These are phyloP conservation scores for Gasteruption jaculator DNA, from an alignment of 2,888 invertebrate species.

Conservation along the genomic window DNA sequence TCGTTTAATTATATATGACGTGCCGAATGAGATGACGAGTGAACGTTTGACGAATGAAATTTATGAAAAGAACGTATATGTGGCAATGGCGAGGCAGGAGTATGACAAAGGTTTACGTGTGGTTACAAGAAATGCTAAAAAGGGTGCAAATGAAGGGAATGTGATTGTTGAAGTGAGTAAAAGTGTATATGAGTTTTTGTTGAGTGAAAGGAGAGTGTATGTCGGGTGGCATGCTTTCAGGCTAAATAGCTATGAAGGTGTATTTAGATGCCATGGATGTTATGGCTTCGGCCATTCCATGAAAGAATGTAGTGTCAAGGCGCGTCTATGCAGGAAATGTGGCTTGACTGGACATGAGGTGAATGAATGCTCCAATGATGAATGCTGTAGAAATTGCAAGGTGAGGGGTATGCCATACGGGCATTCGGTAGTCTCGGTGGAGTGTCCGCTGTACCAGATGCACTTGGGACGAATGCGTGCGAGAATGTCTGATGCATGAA, in stretches of 20 bases:
- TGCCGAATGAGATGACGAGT: slow-evolving; percentile 5
- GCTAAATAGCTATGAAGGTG: slow-evolving; percentile 2
- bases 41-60: background rate
- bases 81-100: background rate
- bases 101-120: slow-evolving; percentile 3
- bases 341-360: slow-evolving; percentile 3
- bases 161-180: slow-evolving; percentile 6
- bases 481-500: background rate
- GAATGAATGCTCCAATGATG: background rate
- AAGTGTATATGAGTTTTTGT: background rate
- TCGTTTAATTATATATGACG: slow-evolving; percentile 4
- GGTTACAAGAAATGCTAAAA: background rate
- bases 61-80: slow-evolving; percentile 4
- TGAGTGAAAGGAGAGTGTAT: slow-evolving; percentile 3
- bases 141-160: slow-evolving; percentile 2
- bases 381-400: slow-evolving; percentile 8
- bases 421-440: too few relatives aligned
- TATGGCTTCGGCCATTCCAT: slow-evolving; percentile 11
- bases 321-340: slow-evolving; percentile 9
- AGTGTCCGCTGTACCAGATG: slow-evolving; percentile 7
- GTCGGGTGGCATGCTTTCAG: slow-evolving; percentile 2
- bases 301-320: slow-evolving; percentile 6
- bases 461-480: background rate
- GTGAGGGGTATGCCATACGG: background rate
- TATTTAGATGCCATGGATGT: slow-evolving; percentile 10